These are phyloP conservation scores for Lepilemur septentrionalis DNA, from an alignment of 2,797 vertebrate genomes.

Conservation along the genomic window DNA sequence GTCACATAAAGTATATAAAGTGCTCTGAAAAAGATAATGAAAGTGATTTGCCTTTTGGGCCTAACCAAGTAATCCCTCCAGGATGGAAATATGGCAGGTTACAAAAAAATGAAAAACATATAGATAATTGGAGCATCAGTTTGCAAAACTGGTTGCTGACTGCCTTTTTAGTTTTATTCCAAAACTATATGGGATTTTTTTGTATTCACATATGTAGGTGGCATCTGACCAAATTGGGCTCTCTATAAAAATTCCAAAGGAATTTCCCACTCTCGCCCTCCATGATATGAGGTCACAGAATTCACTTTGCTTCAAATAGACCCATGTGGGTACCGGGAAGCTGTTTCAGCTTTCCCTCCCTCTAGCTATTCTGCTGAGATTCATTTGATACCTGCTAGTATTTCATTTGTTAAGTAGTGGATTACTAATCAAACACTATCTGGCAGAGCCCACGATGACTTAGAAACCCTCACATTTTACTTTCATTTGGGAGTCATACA, in stretches of 20 bases:
- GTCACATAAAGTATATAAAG: conserved; percentile 62
- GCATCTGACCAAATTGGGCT: conserved; percentile 20
- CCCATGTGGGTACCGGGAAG: not conserved
- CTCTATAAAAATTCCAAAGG: conserved; percentile 48
- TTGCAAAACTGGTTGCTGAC: conserved; percentile 42
- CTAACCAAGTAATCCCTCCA: conserved; percentile 52
- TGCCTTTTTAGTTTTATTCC: conserved; percentile 30
- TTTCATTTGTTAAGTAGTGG: conserved; percentile 69
- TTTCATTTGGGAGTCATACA: conserved; percentile 45
- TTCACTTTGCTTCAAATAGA: conserved; percentile 51
- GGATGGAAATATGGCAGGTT: conserved; percentile 26
- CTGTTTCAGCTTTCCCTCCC: conserved; percentile 36
- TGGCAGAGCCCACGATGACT: conserved; percentile 22
- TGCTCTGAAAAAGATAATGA: conserved; percentile 50
- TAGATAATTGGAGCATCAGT: not conserved
- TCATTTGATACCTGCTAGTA: conserved; percentile 62
- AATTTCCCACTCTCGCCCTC: conserved; percentile 59
- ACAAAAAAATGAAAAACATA: conserved; percentile 7
- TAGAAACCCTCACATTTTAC: conserved; percentile 51
- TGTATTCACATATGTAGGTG: conserved; percentile 51
- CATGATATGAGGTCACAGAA: conserved; percentile 35
- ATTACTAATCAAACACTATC: conserved; percentile 63
- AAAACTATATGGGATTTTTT: not conserved
- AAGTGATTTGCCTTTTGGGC: conserved; percentile 70
- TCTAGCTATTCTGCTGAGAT: conserved; percentile 55